Conservation (phyloP, 2,888 invertebrate species). For the Panopea generosa region DNA sequence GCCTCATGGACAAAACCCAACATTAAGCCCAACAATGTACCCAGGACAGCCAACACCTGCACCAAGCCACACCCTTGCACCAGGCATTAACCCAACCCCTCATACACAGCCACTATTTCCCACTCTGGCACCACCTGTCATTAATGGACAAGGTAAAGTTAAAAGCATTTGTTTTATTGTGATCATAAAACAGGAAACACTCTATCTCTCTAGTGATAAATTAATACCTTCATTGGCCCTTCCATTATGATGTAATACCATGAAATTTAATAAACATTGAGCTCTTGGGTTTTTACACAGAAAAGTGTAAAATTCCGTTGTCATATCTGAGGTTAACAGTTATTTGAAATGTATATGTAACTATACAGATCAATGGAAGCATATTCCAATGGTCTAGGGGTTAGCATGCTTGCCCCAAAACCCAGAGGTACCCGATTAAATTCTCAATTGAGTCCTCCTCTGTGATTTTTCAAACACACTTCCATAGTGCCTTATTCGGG, state of each 20-base stretch:
- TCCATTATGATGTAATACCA: no score
- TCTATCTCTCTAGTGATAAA: background rate
- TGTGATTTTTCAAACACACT: no score
- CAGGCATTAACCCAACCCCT: constrained; percentile 33
- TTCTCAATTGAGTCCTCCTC: no score
- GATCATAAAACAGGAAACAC: background rate
- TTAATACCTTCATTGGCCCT: no score
- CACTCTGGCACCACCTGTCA: constrained; percentile 62
- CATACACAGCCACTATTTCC: constrained; percentile 41
- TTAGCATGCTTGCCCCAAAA: no score
- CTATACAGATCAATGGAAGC: no score
- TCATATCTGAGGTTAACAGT: no score
- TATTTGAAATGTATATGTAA: no score
- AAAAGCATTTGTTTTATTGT: background rate
- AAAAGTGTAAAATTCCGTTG: background rate
- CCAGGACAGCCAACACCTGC: constrained; percentile 12
- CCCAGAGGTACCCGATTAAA: no score
- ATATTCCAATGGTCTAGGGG: no score
- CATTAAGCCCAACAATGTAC: constrained; percentile 4
- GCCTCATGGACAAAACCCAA: constrained; percentile 20
- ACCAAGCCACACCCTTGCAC: constrained; percentile 45
- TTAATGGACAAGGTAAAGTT: constrained; percentile 64
- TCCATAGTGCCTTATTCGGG: no score
- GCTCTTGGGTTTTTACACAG: background rate
- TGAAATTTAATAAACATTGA: no score